These are phyloP conservation scores for Drosophila truncata DNA, from an alignment of 1,140 invertebrate genomes.

Conservation along the genomic window DNA sequence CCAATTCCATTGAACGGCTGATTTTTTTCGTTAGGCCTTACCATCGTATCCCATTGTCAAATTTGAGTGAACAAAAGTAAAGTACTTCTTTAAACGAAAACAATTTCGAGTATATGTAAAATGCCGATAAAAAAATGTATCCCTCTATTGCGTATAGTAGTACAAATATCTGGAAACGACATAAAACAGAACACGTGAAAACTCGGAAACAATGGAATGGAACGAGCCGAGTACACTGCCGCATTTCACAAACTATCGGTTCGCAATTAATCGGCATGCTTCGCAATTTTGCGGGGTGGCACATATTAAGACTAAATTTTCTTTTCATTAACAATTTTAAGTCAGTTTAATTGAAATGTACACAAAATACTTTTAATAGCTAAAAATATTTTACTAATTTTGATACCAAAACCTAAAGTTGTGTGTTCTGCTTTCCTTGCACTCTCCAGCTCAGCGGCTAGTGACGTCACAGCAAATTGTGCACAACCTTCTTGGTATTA, in stretches of 20 bases:
- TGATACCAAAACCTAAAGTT: background rate
- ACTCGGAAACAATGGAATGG: constrained; percentile 43
- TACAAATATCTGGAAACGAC: constrained; percentile 66
- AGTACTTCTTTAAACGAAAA: constrained; percentile 39
- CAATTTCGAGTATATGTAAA: constrained; percentile 54
- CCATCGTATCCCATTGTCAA: constrained; percentile 71
- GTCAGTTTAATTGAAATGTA: background rate
- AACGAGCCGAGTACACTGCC: constrained; percentile 34
- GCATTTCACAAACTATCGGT: constrained; percentile 8
- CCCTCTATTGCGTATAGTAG: constrained; percentile 66
- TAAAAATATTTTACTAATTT: background rate
- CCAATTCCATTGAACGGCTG: constrained; percentile 10
- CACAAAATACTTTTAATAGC: background rate
- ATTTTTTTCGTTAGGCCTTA: constrained; percentile 14
- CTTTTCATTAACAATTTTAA: background rate
- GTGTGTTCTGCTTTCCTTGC: background rate
- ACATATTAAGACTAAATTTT: background rate
- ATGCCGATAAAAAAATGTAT: constrained; percentile 74
- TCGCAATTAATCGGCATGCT: constrained; percentile 25
- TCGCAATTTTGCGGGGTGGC: background rate
- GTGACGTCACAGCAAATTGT: constrained; percentile 15
- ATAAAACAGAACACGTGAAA: constrained; percentile 77
- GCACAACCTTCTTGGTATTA: constrained; percentile 13
- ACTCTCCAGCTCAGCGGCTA: background rate
- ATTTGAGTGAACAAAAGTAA: constrained; percentile 32